Percentiles rank a stretch among this genome's conserved stretches.
Conservation (phyloP, 2,797 vertebrate species). For the Aythya fuligula region DNA sequence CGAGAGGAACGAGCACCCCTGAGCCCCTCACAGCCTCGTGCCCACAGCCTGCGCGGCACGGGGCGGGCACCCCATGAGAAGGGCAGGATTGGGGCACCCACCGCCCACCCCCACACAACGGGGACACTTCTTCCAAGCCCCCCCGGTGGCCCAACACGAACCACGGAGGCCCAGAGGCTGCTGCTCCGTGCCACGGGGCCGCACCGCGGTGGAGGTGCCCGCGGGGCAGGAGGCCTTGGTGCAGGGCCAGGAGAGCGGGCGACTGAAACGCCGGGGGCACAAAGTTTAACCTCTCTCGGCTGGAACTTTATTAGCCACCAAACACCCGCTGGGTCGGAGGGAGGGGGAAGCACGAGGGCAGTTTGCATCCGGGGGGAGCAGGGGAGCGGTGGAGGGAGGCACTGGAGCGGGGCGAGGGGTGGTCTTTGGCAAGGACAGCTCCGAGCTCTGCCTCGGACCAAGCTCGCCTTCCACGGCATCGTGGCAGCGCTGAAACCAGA, state of each 20-base stretch:
- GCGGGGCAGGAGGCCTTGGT: neutral
- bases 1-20: fast-evolving
- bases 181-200: fast-evolving
- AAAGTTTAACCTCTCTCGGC: conserved; percentile 4
- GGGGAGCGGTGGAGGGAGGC: conserved; percentile 38
- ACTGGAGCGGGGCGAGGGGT: conserved; percentile 30
- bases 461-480: neutral
- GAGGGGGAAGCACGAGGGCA: conserved; percentile 28
- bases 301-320: conserved; percentile 61
- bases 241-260: neutral
- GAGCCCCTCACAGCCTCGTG: fast-evolving
- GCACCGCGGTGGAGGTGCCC: neutral
- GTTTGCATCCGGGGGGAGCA: neutral
- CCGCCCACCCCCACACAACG: fast-evolving
- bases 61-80: neutral
- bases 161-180: fast-evolving
- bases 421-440: conserved; percentile 12
- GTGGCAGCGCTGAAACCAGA: neutral
- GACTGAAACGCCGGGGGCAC: neutral
- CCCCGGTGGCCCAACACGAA: neutral
- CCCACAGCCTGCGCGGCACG: neutral
- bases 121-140: neutral
- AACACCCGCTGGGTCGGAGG: neutral
- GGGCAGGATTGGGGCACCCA: neutral
- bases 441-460: neutral